Conservation (phyloP, 2,888 invertebrate genomes). For the Palloptera scutellata region DNA sequence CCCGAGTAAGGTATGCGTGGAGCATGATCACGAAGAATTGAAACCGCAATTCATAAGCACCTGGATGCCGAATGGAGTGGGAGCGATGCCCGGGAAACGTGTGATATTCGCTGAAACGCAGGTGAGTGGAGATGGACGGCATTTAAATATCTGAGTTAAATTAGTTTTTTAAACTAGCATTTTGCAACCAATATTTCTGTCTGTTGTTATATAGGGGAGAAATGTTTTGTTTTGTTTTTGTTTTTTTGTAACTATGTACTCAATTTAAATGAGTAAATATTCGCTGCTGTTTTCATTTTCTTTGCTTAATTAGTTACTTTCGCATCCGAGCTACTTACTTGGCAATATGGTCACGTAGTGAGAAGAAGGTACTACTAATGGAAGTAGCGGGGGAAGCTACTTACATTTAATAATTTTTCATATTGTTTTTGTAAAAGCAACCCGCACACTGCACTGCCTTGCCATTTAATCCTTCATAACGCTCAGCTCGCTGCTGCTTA, state of each 20-base stretch:
- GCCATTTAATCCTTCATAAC: constrained; percentile 12
- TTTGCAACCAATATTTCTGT: constrained; percentile 4
- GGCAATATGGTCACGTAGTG: no score
- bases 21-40: constrained; percentile 86
- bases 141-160: neutral
- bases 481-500: constrained; percentile 7
- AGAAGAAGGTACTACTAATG: no score
- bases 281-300: no score
- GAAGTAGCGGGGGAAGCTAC: no score
- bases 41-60: constrained; percentile 88
- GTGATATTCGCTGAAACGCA: constrained; percentile 92
- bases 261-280: no score
- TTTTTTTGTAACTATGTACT: no score
- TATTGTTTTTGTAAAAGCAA: no score
- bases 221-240: no score
- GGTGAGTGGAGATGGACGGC: constrained; percentile 65
- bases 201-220: no score
- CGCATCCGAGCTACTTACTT: no score
- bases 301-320: no score
- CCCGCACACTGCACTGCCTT: neutral
- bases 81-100: constrained; percentile 81
- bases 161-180: neutral
- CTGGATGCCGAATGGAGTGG: constrained; percentile 89
- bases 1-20: constrained; percentile 72
- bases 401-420: no score